These are phyloP conservation scores for Graphium colonna DNA, from an alignment of 2,888 invertebrate genomes.

Conservation along the genomic window DNA sequence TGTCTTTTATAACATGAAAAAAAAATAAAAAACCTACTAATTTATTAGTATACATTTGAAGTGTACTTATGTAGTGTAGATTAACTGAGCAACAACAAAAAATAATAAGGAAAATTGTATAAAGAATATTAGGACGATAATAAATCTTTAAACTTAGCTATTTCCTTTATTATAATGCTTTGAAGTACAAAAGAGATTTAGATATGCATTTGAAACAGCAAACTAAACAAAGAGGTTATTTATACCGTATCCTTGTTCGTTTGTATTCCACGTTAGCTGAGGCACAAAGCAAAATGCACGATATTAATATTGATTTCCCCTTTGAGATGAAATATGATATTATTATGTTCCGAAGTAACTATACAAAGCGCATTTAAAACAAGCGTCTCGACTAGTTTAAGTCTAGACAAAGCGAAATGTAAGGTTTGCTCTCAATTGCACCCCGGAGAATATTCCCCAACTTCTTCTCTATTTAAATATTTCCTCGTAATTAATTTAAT, in stretches of 20 bases:
- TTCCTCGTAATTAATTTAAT: slow-evolving; percentile 74
- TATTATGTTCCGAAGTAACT: slow-evolving; percentile 27
- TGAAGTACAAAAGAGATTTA: not conserved
- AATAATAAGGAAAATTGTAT: too few species aligned
- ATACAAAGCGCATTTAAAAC: slow-evolving; percentile 41
- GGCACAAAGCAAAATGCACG: slow-evolving; percentile 22
- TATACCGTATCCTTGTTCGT: slow-evolving; percentile 15
- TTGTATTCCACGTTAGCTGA: slow-evolving; percentile 13
- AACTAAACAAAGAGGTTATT: slow-evolving; percentile 16
- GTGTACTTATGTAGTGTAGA: too few species aligned
- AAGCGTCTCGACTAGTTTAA: slow-evolving; percentile 51
- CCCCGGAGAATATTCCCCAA: slow-evolving; percentile 45
- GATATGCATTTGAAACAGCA: slow-evolving; percentile 5
- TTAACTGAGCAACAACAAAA: too few species aligned
- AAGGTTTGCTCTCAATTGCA: slow-evolving; percentile 62
- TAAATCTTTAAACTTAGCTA: too few species aligned
- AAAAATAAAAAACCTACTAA: too few species aligned
- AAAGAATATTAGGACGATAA: not conserved
- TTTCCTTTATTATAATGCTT: not conserved
- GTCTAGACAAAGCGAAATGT: slow-evolving; percentile 64
- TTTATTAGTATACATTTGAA: too few species aligned
- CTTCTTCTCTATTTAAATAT: slow-evolving; percentile 66
- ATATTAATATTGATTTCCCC: slow-evolving; percentile 33
- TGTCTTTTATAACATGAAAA: too few species aligned
- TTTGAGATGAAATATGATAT: slow-evolving; percentile 32